These are phyloP conservation scores for Rhingia campestris DNA, from an alignment of 2,888 invertebrate species.

Conservation along the genomic window DNA sequence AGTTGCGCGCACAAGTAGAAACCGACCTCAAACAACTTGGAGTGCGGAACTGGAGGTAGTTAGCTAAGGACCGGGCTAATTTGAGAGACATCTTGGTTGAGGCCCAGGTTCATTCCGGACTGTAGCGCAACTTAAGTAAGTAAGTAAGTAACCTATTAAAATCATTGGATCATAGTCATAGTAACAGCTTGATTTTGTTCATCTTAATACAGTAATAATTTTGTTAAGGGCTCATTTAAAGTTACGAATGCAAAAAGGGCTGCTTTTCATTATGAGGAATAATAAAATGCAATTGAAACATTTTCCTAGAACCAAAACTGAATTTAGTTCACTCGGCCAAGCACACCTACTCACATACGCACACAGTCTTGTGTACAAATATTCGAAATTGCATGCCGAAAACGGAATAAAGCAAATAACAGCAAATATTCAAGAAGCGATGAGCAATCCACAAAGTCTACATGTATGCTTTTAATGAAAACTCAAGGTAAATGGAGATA, in stretches of 20 bases:
- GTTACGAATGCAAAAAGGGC: conserved; percentile 7
- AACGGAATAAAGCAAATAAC: conserved; percentile 26
- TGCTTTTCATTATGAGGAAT: background rate
- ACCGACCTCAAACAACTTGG: too few species aligned
- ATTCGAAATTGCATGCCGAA: background rate
- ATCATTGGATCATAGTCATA: conserved; percentile 6
- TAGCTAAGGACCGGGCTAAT: too few species aligned
- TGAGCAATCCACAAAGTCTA: conserved; percentile 35
- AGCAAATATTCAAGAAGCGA: conserved; percentile 17
- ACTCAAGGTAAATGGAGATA: conserved; percentile 10
- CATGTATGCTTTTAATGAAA: conserved; percentile 50
- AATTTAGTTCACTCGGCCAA: conserved; percentile 11
- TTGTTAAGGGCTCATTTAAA: conserved; percentile 1
- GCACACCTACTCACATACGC: too few species aligned
- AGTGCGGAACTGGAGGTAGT: too few species aligned
- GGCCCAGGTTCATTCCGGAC: too few species aligned
- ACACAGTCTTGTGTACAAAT: too few species aligned
- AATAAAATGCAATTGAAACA: conserved; percentile 34
- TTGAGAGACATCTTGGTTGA: too few species aligned
- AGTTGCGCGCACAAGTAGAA: too few species aligned
- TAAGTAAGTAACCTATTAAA: too few species aligned
- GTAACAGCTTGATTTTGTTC: conserved; percentile 34
- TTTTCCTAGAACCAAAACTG: conserved; percentile 21
- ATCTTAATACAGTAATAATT: conserved; percentile 36
- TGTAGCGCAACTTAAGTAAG: too few species aligned